phyloP scores from a whole-genome alignment of 2,113 vertebrate genomes.

The Corythornis vintsioides region DNA sequence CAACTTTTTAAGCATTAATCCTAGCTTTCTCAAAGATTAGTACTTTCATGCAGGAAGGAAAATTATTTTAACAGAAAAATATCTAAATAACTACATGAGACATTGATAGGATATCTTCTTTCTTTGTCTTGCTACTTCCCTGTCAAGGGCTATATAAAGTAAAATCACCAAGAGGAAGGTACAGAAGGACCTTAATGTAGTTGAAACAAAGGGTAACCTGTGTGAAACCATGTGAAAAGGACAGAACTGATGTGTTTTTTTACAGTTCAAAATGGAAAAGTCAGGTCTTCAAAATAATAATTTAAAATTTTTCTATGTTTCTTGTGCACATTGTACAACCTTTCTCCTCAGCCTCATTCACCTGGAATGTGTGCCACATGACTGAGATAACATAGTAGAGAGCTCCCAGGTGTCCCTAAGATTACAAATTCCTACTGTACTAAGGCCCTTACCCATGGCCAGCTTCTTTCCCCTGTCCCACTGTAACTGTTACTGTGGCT shows the following conservation, averaged over 20 bases:
- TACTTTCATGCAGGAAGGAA: neutral
- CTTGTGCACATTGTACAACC: neutral
- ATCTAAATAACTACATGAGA: neutral
- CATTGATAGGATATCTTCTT: neutral
- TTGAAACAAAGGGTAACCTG: neutral
- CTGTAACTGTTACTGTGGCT: neutral
- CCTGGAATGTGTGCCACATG: neutral
- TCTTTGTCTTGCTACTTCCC: neutral
- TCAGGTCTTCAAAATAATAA: neutral
- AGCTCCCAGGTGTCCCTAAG: neutral
- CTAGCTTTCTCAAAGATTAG: neutral
- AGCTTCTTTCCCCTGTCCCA: neutral
- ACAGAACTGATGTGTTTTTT: neutral
- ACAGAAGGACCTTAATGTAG: neutral
- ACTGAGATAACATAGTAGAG: neutral
- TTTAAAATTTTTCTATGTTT: neutral
- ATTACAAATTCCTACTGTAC: neutral
- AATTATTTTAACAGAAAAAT: neutral
- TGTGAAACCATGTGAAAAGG: neutral
- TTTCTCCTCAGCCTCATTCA: neutral
- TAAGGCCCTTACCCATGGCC: neutral
- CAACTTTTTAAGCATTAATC: neutral
- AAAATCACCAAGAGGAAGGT: neutral
- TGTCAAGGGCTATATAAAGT: neutral
- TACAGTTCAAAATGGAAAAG: neutral